Base-by-base conservation (phyloP, 2,797 vertebrate genomes). In the Halcyon chelicuti region DNA sequence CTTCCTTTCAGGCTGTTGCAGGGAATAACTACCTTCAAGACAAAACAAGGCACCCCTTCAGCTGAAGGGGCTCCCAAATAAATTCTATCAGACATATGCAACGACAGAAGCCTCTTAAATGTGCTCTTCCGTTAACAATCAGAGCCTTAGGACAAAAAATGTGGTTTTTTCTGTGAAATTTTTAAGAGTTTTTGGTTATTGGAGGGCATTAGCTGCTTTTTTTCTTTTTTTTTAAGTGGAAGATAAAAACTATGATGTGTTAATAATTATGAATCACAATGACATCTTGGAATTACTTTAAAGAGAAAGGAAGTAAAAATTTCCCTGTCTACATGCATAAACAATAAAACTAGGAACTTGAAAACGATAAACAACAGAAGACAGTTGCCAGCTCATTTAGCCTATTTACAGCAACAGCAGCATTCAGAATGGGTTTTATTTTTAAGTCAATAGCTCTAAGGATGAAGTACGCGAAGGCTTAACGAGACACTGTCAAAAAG, bases 361-460 rank as follows among this genome's bases (percentile, higher is more conserved):
- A 91, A 89, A 95, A 73, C 0, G 7, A 88, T 85, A 90, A 93
- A 94, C 83, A 86, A 82, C 23, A 60, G 33, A 82, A 82, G 88
- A 91, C 91, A 88, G 87, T 86, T 91, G 91, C 87, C 62, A 95
- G 76, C 70, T 95, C 70, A 81, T 96, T 96, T 93, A 92, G 40
- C 73, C 55, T 94, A 92, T 88, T 96, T 95, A 93, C 82, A 94
- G 90, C 92, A 94, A 94, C 31, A 92, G 73, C 13, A 86, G 67
- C 63, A 81, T 86, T 88, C 82, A 75, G 63, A 94, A 73, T 3
- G 6, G 58, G 33, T 51, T 86, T 93, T 94, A 90, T 94, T 94
- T 93, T 91, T 47, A 96, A 96, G 55, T 82, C 90, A 95, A 81
- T 76, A 94, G 88, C 82, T 94, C 70, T 37, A 88, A 91, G 82